These are phyloP conservation scores for Euwallacea fornicatus DNA, from an alignment of 1,140 invertebrate species.

Conservation along the genomic window DNA sequence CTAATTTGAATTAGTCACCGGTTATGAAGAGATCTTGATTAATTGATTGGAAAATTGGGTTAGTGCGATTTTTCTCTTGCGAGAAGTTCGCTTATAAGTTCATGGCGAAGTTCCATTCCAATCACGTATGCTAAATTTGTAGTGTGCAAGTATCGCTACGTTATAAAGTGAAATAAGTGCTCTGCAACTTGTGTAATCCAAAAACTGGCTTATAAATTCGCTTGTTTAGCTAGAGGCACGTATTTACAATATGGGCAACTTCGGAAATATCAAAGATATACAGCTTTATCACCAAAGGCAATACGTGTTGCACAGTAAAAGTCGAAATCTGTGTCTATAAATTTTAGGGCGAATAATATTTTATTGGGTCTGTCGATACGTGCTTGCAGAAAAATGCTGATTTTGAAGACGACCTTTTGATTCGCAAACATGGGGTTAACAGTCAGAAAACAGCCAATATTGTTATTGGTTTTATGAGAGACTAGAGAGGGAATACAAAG, in stretches of 20 bases:
- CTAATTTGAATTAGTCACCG: slow-evolving; percentile 27
- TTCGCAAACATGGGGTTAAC: too few species aligned
- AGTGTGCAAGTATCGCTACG: slow-evolving; percentile 10
- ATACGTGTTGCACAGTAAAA: slow-evolving; percentile 36
- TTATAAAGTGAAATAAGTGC: slow-evolving; percentile 26
- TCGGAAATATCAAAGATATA: slow-evolving; percentile 34
- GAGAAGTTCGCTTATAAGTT: slow-evolving; percentile 1
- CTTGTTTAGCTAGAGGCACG: slow-evolving; percentile 28
- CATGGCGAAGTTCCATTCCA: slow-evolving; percentile 3
- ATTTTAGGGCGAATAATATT: slow-evolving; percentile 27
- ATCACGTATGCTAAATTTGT: slow-evolving; percentile 31
- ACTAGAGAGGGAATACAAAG: too few species aligned
- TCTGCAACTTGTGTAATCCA: slow-evolving; percentile 27
- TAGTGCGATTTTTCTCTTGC: neutral
- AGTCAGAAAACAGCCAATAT: too few species aligned
- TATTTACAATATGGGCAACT: slow-evolving; percentile 34
- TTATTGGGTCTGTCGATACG: slow-evolving; percentile 17
- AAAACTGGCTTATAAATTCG: slow-evolving; percentile 30
- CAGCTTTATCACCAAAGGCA: slow-evolving; percentile 28
- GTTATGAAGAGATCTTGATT: slow-evolving; percentile 12
- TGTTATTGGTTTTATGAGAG: too few species aligned
- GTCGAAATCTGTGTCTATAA: slow-evolving; percentile 29
- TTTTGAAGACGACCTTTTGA: neutral
- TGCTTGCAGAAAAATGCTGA: slow-evolving; percentile 14
- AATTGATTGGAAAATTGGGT: slow-evolving; percentile 16